Percentiles rank a stretch among this genome's conserved stretches.
These are phyloP conservation scores for Paguma larvata DNA, from an alignment of 2,797 vertebrate species.

Conservation along the genomic window DNA sequence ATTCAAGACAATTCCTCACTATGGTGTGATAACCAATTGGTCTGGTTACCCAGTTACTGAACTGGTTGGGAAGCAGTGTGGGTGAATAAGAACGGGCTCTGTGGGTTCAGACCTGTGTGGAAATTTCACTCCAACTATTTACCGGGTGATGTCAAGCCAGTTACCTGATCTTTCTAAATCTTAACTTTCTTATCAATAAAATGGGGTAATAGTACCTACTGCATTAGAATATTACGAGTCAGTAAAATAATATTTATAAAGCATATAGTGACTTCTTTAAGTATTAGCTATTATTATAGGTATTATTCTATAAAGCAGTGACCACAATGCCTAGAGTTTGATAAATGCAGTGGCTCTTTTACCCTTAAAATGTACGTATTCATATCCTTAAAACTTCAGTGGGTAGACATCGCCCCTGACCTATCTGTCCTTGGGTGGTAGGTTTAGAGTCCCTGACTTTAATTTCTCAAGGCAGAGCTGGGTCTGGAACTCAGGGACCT, in stretches of 20 bases:
- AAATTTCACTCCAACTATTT: not conserved
- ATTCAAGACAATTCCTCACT: not conserved
- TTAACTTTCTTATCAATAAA: not conserved
- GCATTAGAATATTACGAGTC: not conserved
- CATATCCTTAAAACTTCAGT: not conserved
- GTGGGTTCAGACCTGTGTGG: not conserved
- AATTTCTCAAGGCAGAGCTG: not conserved
- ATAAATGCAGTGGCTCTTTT: not conserved
- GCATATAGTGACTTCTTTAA: not conserved
- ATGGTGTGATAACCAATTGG: not conserved
- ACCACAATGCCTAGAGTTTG: not conserved
- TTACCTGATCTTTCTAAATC: slow-evolving; percentile 24
- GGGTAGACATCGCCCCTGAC: not conserved
- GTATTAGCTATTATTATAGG: not conserved
- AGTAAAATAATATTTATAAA: not conserved
- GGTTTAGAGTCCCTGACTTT: not conserved
- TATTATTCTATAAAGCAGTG: not conserved
- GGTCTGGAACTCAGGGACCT: not conserved
- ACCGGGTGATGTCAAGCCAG: not conserved
- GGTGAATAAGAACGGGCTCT: not conserved
- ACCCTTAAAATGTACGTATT: not conserved
- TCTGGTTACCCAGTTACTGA: not conserved
- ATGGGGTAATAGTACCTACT: not conserved
- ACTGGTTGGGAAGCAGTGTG: not conserved
- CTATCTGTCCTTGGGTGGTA: not conserved